Percentiles rank a stretch among this genome's conserved stretches.
phyloP scores from a whole-genome alignment of 2,888 invertebrate genomes.

The Cepaea hortensis region DNA sequence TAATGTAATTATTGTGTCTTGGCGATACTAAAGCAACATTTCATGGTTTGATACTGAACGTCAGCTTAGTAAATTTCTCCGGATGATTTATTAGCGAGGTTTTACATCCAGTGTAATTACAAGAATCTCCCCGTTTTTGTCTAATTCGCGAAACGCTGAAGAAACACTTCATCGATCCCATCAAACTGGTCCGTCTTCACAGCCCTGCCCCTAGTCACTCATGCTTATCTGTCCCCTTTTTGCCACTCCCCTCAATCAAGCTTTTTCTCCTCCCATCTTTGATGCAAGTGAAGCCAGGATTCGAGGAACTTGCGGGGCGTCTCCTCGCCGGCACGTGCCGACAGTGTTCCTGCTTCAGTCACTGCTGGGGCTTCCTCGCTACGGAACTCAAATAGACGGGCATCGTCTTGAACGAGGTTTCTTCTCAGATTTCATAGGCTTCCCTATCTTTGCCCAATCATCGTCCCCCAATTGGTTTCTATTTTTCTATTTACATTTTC shows the following conservation, averaged over 20 bases:
- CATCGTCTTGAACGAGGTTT: constrained; percentile 37
- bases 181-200: background rate
- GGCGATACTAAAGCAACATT: too few species aligned
- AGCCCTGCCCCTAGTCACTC: constrained; percentile 30
- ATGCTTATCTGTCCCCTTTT: constrained; percentile 22
- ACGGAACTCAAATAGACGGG: constrained; percentile 42
- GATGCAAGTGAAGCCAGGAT: constrained; percentile 36
- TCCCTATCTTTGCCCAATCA: constrained; percentile 48
- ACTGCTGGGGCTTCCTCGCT: constrained; percentile 40
- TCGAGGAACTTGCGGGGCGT: constrained; percentile 46
- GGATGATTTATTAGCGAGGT: too few species aligned
- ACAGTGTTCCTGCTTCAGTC: constrained; percentile 21
- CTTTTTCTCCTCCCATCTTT: constrained; percentile 30
- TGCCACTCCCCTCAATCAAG: constrained; percentile 19
- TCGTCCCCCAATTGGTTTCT: constrained; percentile 45
- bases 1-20: too few species aligned
- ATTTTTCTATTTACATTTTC: constrained; percentile 9
- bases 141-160: background rate
- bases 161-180: constrained; percentile 3
- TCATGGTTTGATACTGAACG: too few species aligned
- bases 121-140: too few species aligned
- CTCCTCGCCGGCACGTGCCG: constrained; percentile 42
- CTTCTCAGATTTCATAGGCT: constrained; percentile 20
- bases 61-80: too few species aligned
- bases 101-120: too few species aligned